Conservation (phyloP, 2,113 vertebrate species). For the Nibea albiflora region DNA sequence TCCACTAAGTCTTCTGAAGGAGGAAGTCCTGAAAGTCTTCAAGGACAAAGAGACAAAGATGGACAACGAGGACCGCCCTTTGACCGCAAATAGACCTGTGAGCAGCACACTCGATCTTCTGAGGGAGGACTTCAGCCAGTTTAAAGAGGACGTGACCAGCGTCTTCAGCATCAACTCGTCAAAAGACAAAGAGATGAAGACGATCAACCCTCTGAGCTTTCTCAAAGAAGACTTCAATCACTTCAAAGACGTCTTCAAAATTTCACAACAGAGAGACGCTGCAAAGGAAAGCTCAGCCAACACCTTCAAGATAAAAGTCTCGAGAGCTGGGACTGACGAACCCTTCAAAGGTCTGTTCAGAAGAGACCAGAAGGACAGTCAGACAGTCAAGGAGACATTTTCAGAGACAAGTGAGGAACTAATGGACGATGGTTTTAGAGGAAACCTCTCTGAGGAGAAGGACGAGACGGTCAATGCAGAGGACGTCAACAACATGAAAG, state of each 20-base stretch:
- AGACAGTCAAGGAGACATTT: neutral
- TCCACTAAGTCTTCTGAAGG: conserved; percentile 47
- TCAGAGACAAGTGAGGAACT: neutral
- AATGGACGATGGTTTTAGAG: neutral
- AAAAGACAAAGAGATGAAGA: conserved; percentile 19
- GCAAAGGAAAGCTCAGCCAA: conserved; percentile 11
- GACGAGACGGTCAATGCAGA: rapidly evolving
- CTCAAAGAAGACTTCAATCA: conserved; percentile 51
- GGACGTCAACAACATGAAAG: neutral
- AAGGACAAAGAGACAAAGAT: conserved; percentile 42
- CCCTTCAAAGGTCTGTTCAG: conserved; percentile 18
- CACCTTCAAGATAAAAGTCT: conserved; percentile 9
- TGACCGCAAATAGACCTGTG: neutral
- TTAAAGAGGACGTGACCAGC: conserved; percentile 40
- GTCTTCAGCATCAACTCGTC: conserved; percentile 16
- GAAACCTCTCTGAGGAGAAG: neutral
- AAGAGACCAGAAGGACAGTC: neutral
- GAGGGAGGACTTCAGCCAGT: conserved; percentile 25
- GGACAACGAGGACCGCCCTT: neutral
- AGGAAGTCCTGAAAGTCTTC: conserved; percentile 48
- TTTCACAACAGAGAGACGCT: conserved; percentile 36
- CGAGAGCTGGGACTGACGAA: neutral
- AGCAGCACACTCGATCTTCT: neutral
- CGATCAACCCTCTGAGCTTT: neutral
- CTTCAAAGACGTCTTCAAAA: conserved; percentile 54